Evolutionary conservation across 2,888 invertebrate genomes (phyloP).

Genomic region (Chrysina gloriosa): DNA sequence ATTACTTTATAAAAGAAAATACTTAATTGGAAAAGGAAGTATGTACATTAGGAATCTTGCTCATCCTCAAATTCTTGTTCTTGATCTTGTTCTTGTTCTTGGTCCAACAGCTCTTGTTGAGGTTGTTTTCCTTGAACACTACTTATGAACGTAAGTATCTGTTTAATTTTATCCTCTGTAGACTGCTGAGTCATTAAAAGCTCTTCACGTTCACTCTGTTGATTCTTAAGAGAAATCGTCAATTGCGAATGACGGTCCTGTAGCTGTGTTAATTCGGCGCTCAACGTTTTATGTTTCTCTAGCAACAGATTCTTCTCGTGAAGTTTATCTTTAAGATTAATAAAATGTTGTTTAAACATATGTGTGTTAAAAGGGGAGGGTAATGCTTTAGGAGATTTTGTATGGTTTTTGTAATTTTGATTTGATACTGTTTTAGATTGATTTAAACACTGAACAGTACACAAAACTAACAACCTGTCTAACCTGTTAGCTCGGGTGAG

Average conservation of each 20-base stretch:
- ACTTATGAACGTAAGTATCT: constrained; percentile 60
- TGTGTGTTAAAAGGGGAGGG: constrained; percentile 21
- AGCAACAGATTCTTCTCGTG: constrained; percentile 61
- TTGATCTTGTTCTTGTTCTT: background rate
- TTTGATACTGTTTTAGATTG: constrained; percentile 20
- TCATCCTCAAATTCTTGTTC: constrained; percentile 6
- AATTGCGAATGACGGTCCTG: constrained; percentile 64
- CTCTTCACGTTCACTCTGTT: constrained; percentile 60
- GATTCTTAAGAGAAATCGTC: constrained; percentile 61
- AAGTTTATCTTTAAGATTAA: constrained; percentile 61
- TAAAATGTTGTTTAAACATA: constrained; percentile 42
- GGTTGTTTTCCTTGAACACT: constrained; percentile 51
- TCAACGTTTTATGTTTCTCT: constrained; percentile 60
- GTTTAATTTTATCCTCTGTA: constrained; percentile 62
- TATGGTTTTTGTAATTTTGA: constrained; percentile 20
- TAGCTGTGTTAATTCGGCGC: constrained; percentile 61
- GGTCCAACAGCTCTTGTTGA: background rate
- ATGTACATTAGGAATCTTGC: constrained; percentile 26
- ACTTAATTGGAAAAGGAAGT: constrained; percentile 9
- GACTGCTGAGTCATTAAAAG: constrained; percentile 57
- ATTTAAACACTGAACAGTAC: constrained; percentile 39
- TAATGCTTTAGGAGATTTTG: constrained; percentile 38
- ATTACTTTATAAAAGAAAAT: constrained; percentile 17
- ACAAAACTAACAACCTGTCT: constrained; percentile 47
- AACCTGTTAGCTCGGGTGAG: constrained; percentile 60